Conservation (phyloP, 2,797 vertebrate species). For the Pyrocephalus nanus region DNA sequence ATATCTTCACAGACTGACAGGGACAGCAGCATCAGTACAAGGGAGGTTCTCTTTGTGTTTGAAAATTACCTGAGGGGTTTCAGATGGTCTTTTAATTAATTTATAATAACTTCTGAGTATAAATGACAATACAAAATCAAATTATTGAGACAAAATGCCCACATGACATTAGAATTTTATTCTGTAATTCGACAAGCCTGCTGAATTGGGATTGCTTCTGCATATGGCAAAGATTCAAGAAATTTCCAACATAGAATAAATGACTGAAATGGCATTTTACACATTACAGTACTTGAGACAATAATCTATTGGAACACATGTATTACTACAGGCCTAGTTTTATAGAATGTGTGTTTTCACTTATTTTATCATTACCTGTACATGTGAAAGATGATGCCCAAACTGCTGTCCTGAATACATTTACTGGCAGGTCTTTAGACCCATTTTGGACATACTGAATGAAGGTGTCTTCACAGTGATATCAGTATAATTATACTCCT, state of each 20-base stretch:
- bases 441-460: not conserved
- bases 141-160: slow-evolving; percentile 16
- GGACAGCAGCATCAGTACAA: not conserved
- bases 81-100: slow-evolving; percentile 57
- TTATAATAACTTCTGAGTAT: slow-evolving; percentile 37
- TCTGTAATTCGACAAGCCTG: not conserved
- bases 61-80: slow-evolving; percentile 57
- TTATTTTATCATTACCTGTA: not conserved
- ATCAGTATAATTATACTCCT: not conserved
- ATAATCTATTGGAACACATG: not conserved
- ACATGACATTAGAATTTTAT: slow-evolving; percentile 2
- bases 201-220: not conserved
- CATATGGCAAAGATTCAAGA: slow-evolving; percentile 8
- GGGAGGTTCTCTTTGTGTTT: slow-evolving; percentile 4
- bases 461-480: not conserved
- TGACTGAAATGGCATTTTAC: rapidly evolving
- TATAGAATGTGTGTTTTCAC: not conserved
- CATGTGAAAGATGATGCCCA: not conserved
- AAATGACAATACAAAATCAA: slow-evolving; percentile 35
- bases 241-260: not conserved
- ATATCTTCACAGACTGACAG: slow-evolving; percentile 37
- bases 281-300: not conserved
- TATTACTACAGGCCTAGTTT: not conserved
- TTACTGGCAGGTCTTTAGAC: not conserved
- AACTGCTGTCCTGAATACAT: not conserved